These are phyloP conservation scores for Heliocidaris erythrogramma DNA, from an alignment of 35 echinoderm and acorn worm genomes.

Conservation along the genomic window DNA sequence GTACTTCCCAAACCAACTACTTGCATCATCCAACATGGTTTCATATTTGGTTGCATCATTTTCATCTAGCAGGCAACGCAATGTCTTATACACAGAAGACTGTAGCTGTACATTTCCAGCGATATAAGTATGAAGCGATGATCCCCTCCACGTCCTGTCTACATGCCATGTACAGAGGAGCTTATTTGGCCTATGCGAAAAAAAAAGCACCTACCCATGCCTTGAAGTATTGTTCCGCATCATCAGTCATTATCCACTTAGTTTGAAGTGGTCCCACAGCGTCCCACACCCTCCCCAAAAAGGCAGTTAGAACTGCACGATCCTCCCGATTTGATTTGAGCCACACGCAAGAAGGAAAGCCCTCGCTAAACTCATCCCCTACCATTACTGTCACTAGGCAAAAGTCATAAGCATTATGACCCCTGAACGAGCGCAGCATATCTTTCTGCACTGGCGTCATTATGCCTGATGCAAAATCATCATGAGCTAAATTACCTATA, in stretches of 20 bases:
- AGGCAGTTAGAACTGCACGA: not conserved
- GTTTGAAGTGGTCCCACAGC: conserved; percentile 9
- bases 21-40: too few relatives aligned
- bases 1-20: too few relatives aligned
- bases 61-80: not conserved
- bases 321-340: conserved; percentile 50
- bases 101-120: not conserved
- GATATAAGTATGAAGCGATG: not conserved
- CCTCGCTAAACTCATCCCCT: conserved; percentile 50
- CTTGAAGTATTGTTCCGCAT: not conserved
- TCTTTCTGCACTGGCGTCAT: conserved; percentile 51
- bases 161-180: conserved; percentile 14
- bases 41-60: not conserved
- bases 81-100: not conserved
- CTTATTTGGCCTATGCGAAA: not conserved
- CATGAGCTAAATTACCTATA: conserved; percentile 5
- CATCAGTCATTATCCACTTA: not conserved
- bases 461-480: conserved; percentile 49
- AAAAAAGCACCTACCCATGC: not conserved
- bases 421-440: conserved; percentile 47
- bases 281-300: conserved; percentile 15
- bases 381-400: not conserved
- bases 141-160: not conserved
- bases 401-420: not conserved
- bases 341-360: conserved; percentile 50